These are phyloP conservation scores for Catostomus latipinnis DNA, from an alignment of 2,797 vertebrate genomes.

Conservation along the genomic window DNA sequence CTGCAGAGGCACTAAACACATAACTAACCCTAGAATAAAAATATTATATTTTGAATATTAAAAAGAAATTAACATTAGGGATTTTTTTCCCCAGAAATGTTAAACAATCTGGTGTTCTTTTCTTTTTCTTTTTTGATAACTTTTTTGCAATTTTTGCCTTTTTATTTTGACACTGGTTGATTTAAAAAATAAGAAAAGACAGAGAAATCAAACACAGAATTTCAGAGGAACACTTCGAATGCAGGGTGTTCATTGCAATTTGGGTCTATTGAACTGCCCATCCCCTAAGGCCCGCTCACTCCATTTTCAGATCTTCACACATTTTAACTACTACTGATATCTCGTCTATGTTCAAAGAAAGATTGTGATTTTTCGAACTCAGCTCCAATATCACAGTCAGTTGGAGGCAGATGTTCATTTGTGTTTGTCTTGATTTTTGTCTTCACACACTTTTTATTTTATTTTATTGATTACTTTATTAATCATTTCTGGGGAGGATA, in stretches of 20 bases:
- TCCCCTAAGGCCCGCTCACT: neutral
- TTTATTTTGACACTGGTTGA: slow-evolving; percentile 1
- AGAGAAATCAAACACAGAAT: slow-evolving; percentile 28
- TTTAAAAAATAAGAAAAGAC: slow-evolving; percentile 20
- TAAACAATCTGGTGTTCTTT: too few relatives aligned
- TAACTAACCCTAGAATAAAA: too few relatives aligned
- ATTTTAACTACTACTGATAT: neutral
- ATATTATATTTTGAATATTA: too few relatives aligned
- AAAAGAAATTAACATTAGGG: too few relatives aligned
- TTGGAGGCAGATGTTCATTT: slow-evolving; percentile 28
- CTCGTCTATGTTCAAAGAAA: slow-evolving; percentile 26
- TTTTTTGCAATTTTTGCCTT: too few relatives aligned
- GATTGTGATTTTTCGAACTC: slow-evolving; percentile 29
- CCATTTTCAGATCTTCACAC: slow-evolving; percentile 32
- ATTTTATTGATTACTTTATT: slow-evolving; percentile 55
- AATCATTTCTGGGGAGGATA: slow-evolving; percentile 44
- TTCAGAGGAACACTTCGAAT: slow-evolving; percentile 1
- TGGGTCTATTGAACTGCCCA: slow-evolving; percentile 13
- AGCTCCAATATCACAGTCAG: slow-evolving; percentile 7
- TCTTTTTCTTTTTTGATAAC: too few relatives aligned
- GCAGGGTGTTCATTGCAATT: neutral
- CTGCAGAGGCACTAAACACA: too few relatives aligned
- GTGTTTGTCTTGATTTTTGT: slow-evolving; percentile 26
- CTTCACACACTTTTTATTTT: slow-evolving; percentile 1
- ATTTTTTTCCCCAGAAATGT: too few relatives aligned